Evolutionary conservation across 2,113 vertebrate species (phyloP), one percentile per base, ranked within the genome.

Genomic region (Zosterops lateralis): DNA sequence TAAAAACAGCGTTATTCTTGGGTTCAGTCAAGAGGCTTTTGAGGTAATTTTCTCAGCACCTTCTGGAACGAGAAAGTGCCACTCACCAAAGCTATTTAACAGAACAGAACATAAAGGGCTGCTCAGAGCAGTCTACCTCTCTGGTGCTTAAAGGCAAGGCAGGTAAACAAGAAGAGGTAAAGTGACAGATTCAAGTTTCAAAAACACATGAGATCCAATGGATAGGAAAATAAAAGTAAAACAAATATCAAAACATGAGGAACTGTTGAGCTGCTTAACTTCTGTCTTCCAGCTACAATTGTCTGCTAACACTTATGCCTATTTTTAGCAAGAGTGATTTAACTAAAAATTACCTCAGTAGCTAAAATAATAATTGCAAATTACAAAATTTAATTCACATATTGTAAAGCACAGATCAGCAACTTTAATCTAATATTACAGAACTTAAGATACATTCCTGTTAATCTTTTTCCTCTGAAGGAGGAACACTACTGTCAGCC

Each of bases 21-120:
- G 19, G 32, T 60, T 92, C 73, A 74, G 68, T 56, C 79, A 93
- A 89, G 73, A 84, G 40, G 80, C 61, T 89, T 92, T 81, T 89
- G 51, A 95, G 61, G 84, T 78, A 18, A 91, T 75, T 91, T 91
- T 76, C 68, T 95, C 86, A 94, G 75, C 80, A 92, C 73, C 80
- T 86, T 90, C 76, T 82, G 89, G 84, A 95, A 84, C 54, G n/a
- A 91, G 26, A 92, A 93, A 75, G 61, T 76, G 66, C 70, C 57
- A 84, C 84, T 89, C 66, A 81, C 68, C 76, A 94, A 94, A 91
- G 81, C 32, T 57, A 79, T 81, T 84, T 87, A 77, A 90, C 29
- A 74, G 62, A 73, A 50, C 32, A 61, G 32, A 92, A 78, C 36
- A 75, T 20, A 80, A 50, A 57, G 40, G 36, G 80, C 70, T 93